Conservation (phyloP, 2,797 vertebrate species). For the Nothura maculosa region DNA sequence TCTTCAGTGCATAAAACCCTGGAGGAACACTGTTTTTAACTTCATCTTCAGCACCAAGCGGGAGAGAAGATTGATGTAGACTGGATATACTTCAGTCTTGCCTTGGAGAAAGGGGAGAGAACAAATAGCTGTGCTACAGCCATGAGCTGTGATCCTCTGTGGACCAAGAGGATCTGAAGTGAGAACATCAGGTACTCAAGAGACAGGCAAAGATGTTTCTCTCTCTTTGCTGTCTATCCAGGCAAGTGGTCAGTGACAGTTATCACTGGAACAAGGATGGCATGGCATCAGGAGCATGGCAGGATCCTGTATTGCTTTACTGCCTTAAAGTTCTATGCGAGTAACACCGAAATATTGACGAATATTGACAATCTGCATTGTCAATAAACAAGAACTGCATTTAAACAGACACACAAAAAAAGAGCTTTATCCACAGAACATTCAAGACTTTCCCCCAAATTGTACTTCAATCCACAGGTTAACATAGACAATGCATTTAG, state of each 20-base stretch:
- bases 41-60: neutral
- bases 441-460: neutral
- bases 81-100: neutral
- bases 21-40: neutral
- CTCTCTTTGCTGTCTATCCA: neutral
- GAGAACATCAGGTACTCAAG: neutral
- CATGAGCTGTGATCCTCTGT: rapidly evolving
- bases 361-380: rapidly evolving
- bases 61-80: neutral
- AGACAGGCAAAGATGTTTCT: rapidly evolving
- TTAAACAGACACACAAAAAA: neutral
- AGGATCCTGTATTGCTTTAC: rapidly evolving
- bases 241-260: neutral
- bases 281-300: neutral
- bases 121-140: rapidly evolving
- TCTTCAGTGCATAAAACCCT: neutral
- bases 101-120: neutral
- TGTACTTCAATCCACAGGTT: rapidly evolving
- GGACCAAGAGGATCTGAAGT: neutral
- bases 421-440: rapidly evolving
- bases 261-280: rapidly evolving
- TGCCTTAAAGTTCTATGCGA: rapidly evolving
- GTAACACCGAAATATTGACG: neutral
- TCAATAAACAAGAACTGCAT: neutral
- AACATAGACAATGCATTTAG: neutral